Percentiles rank a stretch among this genome's conserved stretches.
phyloP scores from a whole-genome alignment of 2,888 invertebrate genomes.

The Megamerina dolium region DNA sequence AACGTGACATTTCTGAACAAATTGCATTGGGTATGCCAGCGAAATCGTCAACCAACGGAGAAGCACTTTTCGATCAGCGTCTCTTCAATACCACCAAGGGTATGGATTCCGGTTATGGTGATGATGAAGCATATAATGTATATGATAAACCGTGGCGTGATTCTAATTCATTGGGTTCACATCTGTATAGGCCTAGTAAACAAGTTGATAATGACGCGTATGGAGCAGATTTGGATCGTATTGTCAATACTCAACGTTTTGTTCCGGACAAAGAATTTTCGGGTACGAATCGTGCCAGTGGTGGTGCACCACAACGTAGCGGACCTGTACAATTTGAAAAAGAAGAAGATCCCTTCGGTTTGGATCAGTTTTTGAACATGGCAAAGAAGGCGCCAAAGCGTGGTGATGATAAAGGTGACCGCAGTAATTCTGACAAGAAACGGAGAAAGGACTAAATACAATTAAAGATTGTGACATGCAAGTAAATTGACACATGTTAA shows the following conservation, averaged over 20 bases:
- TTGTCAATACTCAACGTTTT: constrained; percentile 88
- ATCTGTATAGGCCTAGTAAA: constrained; percentile 83
- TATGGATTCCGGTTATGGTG: constrained; percentile 87
- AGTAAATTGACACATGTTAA: too few relatives aligned
- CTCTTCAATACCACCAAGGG: constrained; percentile 90
- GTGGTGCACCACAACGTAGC: constrained; percentile 57
- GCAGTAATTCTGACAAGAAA: constrained; percentile 36
- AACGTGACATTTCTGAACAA: constrained; percentile 96
- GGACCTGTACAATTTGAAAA: constrained; percentile 96
- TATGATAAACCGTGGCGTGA: constrained; percentile 99
- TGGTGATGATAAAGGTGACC: constrained; percentile 51
- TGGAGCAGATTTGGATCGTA: constrained; percentile 82
- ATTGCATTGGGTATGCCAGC: constrained; percentile 95
- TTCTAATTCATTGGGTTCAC: constrained; percentile 74
- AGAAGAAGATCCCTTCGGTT: constrained; percentile 89
- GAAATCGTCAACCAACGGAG: constrained; percentile 63
- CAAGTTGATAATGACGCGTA: constrained; percentile 87
- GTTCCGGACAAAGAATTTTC: constrained; percentile 97
- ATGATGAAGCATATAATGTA: constrained; percentile 96
- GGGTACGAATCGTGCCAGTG: constrained; percentile 71
- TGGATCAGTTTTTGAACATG: constrained; percentile 96
- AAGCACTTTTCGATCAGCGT: constrained; percentile 89
- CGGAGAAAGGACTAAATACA: constrained; percentile 29
- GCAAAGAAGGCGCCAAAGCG: constrained; percentile 78
- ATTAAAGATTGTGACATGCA: too few relatives aligned